Conservation (phyloP, 2,888 invertebrate species). For the Zele albiditarsus region DNA sequence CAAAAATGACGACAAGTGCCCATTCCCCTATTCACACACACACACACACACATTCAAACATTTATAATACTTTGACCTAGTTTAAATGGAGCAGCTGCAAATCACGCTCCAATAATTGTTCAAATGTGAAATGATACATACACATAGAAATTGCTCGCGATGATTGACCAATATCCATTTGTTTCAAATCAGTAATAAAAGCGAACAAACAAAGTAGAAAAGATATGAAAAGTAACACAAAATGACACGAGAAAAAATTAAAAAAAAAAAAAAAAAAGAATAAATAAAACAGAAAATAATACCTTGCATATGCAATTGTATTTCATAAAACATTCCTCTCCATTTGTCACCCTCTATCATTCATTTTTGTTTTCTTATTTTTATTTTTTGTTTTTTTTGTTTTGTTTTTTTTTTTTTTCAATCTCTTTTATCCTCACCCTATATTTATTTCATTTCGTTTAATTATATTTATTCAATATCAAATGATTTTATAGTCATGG, state of each 20-base stretch:
- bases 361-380: neutral
- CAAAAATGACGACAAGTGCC: neutral
- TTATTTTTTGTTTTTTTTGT: too few species aligned
- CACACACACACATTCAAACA: too few species aligned
- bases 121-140: constrained; percentile 10
- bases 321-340: neutral
- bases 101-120: constrained; percentile 52
- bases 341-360: neutral
- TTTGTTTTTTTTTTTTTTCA: neutral
- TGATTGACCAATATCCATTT: constrained; percentile 42
- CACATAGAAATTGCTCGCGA: constrained; percentile 36
- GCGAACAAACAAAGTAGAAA: neutral
- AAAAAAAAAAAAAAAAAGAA: neutral
- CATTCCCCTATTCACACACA: neutral
- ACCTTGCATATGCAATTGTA: too few species aligned
- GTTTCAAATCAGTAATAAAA: neutral
- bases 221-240: neutral
- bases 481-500: constrained; percentile 1
- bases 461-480: constrained; percentile 23
- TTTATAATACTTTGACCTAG: neutral
- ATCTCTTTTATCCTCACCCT: neutral
- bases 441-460: constrained; percentile 10
- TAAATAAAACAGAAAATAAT: neutral
- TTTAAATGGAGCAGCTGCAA: constrained; percentile 47
- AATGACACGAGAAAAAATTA: neutral